phyloP scores from a whole-genome alignment of 2,888 invertebrate genomes.

The Pseudococcus jackbeardsleyi region DNA sequence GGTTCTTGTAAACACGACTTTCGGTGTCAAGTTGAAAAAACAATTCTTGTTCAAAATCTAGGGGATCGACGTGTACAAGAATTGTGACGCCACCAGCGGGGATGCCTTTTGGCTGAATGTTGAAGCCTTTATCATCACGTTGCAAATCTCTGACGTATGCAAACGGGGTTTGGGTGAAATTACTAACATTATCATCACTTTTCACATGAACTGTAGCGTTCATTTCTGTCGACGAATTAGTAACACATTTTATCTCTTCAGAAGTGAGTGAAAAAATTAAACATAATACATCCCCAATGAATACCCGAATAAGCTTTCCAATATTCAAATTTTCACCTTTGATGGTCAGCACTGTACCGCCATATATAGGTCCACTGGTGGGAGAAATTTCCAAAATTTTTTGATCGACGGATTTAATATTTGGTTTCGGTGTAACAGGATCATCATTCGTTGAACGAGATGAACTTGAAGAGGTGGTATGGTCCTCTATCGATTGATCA shows the following conservation, averaged over 20 bases:
- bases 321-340: slow-evolving; percentile 94
- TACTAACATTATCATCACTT: slow-evolving; percentile 87
- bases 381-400: slow-evolving; percentile 88
- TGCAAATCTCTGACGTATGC: slow-evolving; percentile 85
- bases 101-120: slow-evolving; percentile 88
- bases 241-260: slow-evolving; percentile 85
- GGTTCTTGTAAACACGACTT: slow-evolving; percentile 79
- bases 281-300: slow-evolving; percentile 87
- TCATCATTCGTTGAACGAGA: slow-evolving; percentile 85
- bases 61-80: slow-evolving; percentile 88
- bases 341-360: slow-evolving; percentile 92
- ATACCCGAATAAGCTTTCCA: slow-evolving; percentile 91
- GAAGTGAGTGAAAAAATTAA: slow-evolving; percentile 76
- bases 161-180: slow-evolving; percentile 77
- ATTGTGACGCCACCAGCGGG: slow-evolving; percentile 94
- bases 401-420: slow-evolving; percentile 91
- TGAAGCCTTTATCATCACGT: slow-evolving; percentile 80
- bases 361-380: slow-evolving; percentile 90
- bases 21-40: slow-evolving; percentile 93
- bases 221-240: slow-evolving; percentile 77
- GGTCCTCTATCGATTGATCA: slow-evolving; percentile 57
- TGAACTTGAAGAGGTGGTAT: slow-evolving; percentile 80
- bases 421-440: slow-evolving; percentile 83
- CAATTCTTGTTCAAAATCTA: slow-evolving; percentile 91
- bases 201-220: slow-evolving; percentile 80